phyloP scores from a whole-genome alignment of 2,113 vertebrate genomes.

The Phylloscopus trochiloides region DNA sequence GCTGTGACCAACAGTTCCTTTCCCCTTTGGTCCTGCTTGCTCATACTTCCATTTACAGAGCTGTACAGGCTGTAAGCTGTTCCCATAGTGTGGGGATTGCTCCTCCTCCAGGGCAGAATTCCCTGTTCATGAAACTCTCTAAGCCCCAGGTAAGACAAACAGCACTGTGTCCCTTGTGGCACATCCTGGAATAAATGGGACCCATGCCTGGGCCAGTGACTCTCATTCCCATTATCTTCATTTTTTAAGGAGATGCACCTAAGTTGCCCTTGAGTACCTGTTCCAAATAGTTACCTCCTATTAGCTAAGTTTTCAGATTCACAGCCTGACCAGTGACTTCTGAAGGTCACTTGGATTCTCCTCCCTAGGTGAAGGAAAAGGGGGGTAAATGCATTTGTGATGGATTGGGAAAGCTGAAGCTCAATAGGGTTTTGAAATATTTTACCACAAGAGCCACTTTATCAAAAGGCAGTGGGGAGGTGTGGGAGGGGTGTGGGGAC shows the following conservation, averaged over 20 bases:
- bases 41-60: background rate
- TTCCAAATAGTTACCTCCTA: rapidly evolving
- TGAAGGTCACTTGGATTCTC: background rate
- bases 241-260: background rate
- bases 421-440: background rate
- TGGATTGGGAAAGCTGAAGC: background rate
- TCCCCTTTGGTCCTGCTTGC: background rate
- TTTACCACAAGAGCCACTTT: background rate
- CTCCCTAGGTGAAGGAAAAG: background rate
- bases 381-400: background rate
- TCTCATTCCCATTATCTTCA: background rate
- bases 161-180: background rate
- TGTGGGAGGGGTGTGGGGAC: background rate
- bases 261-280: background rate
- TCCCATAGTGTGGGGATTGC: no score
- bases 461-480: background rate
- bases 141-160: background rate
- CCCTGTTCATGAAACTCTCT: background rate
- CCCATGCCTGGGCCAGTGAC: background rate
- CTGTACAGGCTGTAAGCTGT: background rate
- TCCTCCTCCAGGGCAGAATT: background rate
- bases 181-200: background rate
- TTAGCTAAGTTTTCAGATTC: background rate
- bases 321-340: background rate
- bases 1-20: background rate